Base-by-base conservation (phyloP, 2,888 invertebrate species). In the Scotopteryx bipunctaria region DNA sequence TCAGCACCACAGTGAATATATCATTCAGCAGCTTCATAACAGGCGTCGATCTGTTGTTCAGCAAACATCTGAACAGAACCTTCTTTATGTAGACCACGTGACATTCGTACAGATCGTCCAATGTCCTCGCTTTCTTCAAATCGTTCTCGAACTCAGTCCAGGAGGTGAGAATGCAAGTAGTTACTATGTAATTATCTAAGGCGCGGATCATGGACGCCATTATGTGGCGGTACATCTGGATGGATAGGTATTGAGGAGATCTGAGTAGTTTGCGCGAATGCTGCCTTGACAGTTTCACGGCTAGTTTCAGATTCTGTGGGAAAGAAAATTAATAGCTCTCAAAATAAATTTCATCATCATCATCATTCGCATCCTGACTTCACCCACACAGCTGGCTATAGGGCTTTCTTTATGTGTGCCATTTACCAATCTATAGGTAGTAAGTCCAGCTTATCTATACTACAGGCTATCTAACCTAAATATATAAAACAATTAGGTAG, bases 171-270 rank as follows among this genome's bases (percentile, higher is more conserved):
- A 96, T 86, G 17, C 95, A 95, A 41, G 94, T 95, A 0, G 95
- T 94, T 0, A 94, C 94, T 43, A 96, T 92, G 73, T 96, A 96
- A 81, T 94, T 94, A 73, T 95, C 94, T 16, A 96, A 75, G 0
- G 95, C 94, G 50, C 94, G 92, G 33, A 96, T 92, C 71, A 96
- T 93, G 48, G 95, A 94, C 17, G 94, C 93, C 93, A 96, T 94
- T 13, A 94, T 91, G 69, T 95, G 94, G 0, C 96, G 91, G 66
- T 93, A 94, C 50, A 94, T 87, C 70, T 96, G 95, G 5, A 95
- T 79, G 42, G 92, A 91, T 41, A 94, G 92, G 80, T 95, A 95
- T 55, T 96, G 95, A 0, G 92, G 91, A 0, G 95, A 94, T 6
- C 85, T 75, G 3, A 92, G 80, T 0, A 94, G 77, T 33, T 81